These are phyloP conservation scores for Drosophila truncata DNA, from an alignment of 1,140 invertebrate species.

Conservation along the genomic window DNA sequence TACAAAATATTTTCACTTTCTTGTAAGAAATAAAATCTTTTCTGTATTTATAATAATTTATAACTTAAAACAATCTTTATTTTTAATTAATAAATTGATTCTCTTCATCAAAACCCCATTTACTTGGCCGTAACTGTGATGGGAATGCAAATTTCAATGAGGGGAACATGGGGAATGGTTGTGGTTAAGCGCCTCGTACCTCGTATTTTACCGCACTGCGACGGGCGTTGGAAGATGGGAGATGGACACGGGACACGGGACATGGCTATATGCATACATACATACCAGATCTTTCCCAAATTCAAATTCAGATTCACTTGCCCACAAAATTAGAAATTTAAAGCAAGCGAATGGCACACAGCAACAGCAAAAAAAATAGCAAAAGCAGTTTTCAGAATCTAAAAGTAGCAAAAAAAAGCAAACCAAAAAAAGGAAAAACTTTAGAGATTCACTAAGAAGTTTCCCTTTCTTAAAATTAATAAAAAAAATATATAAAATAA, in stretches of 20 bases:
- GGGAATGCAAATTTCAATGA: conserved; percentile 2
- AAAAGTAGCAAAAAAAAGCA: conserved; percentile 62
- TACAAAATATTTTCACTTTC: background rate
- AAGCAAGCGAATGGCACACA: conserved; percentile 55
- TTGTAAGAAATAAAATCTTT: background rate
- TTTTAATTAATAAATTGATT: background rate
- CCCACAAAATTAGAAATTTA: conserved; percentile 82
- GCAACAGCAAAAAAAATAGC: conserved; percentile 50
- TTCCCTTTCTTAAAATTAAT: too few relatives aligned
- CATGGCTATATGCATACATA: conserved; percentile 43
- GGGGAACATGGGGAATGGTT: background rate
- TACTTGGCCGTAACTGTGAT: background rate
- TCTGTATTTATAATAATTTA: background rate
- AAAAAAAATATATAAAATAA: too few relatives aligned
- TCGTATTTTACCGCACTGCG: conserved; percentile 47
- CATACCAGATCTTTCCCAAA: conserved; percentile 74
- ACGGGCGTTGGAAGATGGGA: conserved; percentile 35
- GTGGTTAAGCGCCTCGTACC: background rate
- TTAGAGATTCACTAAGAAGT: background rate
- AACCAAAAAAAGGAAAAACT: conserved; percentile 8
- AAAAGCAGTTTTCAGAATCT: conserved; percentile 58
- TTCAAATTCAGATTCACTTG: conserved; percentile 82
- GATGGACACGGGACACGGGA: conserved; percentile 12
- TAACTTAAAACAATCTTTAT: background rate
- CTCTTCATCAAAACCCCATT: background rate